Evolutionary conservation across 2,888 invertebrate genomes (phyloP).

Genomic region (Pemphredon lugubris): DNA sequence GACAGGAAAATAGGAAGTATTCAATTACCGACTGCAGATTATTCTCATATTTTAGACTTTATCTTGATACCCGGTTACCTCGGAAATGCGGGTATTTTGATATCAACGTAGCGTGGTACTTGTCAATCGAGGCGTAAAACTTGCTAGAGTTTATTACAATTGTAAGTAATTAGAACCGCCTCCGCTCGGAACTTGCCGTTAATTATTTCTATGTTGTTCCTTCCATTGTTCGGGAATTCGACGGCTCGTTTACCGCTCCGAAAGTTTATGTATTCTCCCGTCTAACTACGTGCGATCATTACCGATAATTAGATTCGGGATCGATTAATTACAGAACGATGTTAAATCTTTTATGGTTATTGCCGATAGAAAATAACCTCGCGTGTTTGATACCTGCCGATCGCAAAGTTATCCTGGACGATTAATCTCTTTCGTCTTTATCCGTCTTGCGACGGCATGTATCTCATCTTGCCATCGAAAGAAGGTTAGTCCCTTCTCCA

Average conservation of each 20-base stretch:
- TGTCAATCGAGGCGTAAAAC: conserved; percentile 6
- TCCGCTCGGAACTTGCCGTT: too few species aligned
- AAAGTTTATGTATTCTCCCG: too few species aligned
- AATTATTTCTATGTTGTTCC: too few species aligned
- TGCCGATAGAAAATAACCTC: conserved; percentile 25
- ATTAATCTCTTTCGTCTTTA: conserved; percentile 47
- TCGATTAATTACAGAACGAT: not conserved
- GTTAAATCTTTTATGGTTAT: conserved; percentile 27
- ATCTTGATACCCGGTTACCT: conserved; percentile 15
- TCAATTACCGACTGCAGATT: conserved; percentile 22
- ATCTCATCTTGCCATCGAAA: conserved; percentile 47
- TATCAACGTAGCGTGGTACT: conserved; percentile 1
- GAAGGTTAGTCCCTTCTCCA: conserved; percentile 27
- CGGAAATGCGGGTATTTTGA: conserved; percentile 19
- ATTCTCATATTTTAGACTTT: conserved; percentile 5
- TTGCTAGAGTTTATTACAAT: conserved; percentile 8
- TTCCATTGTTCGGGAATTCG: too few species aligned
- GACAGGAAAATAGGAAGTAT: conserved; percentile 8
- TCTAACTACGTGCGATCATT: too few species aligned
- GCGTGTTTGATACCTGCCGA: conserved; percentile 41
- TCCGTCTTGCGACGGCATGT: conserved; percentile 34
- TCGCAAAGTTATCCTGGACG: conserved; percentile 32
- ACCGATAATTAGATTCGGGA: too few species aligned
- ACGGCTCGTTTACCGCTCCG: too few species aligned
- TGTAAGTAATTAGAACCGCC: not conserved